These are phyloP conservation scores for Seira ritae DNA, from an alignment of 2,888 invertebrate genomes.

Conservation along the genomic window DNA sequence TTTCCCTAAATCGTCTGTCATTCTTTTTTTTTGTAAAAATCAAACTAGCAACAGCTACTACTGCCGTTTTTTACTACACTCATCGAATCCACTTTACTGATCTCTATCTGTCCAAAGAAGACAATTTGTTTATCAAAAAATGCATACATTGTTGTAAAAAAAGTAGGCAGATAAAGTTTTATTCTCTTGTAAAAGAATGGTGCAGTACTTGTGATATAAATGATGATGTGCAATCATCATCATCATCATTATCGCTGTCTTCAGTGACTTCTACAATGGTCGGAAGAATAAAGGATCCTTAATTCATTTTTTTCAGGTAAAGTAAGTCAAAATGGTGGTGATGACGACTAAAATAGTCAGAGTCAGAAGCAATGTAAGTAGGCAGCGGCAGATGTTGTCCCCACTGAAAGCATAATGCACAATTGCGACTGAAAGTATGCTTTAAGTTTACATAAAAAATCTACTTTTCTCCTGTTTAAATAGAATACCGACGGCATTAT, in stretches of 20 bases:
- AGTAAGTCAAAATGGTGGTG: background rate
- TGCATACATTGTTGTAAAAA: slow-evolving; percentile 2
- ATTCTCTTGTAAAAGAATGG: slow-evolving; percentile 6
- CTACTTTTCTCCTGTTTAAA: too few species aligned
- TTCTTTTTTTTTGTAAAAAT: too few species aligned
- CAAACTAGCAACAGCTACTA: too few species aligned
- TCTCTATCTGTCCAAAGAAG: background rate
- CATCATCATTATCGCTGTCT: background rate
- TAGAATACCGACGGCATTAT: too few species aligned
- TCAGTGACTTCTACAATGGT: background rate
- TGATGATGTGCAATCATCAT: slow-evolving; percentile 16
- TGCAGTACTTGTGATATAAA: background rate
- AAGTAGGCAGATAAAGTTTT: background rate
- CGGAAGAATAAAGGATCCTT: background rate
- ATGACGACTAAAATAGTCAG: background rate
- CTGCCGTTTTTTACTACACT: background rate
- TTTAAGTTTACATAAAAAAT: background rate
- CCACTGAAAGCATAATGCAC: background rate
- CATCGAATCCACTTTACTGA: too few species aligned
- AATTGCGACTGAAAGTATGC: background rate
- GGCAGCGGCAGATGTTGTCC: background rate
- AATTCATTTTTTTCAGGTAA: background rate
- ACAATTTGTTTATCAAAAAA: slow-evolving; percentile 2
- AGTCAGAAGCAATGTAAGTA: background rate
- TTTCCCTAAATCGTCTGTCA: too few species aligned